These are phyloP conservation scores for Amiota minor DNA, from an alignment of 2,888 invertebrate species.

Conservation along the genomic window DNA sequence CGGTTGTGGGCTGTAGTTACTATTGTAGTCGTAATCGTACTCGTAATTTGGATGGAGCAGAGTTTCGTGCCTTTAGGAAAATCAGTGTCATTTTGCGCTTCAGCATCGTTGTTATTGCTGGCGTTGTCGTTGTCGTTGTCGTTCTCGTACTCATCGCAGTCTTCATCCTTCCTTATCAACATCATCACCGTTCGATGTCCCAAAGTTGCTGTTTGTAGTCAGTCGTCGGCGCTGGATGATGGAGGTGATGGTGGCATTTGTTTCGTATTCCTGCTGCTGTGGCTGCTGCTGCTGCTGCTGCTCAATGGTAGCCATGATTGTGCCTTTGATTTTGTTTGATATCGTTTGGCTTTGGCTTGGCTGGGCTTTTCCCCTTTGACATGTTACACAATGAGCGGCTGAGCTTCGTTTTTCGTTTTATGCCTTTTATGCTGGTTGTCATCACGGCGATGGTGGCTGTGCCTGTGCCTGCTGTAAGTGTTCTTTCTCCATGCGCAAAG, in stretches of 20 bases:
- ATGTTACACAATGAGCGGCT: background rate
- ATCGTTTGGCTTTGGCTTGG: conserved; percentile 26
- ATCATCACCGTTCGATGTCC: too few species aligned
- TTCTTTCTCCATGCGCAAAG: background rate
- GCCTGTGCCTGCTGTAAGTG: background rate
- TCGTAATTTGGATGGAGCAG: background rate
- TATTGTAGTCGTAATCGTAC: background rate
- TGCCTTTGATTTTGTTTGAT: conserved; percentile 25
- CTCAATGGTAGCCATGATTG: background rate
- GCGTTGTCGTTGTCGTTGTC: conserved; percentile 5
- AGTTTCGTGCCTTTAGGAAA: background rate
- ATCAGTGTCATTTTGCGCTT: conserved; percentile 12
- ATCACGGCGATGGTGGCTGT: background rate
- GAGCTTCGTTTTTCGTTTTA: background rate
- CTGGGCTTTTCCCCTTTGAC: conserved; percentile 5
- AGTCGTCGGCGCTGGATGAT: background rate
- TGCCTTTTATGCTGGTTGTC: background rate
- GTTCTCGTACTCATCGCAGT: conserved; percentile 32
- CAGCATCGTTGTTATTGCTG: background rate
- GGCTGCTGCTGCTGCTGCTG: conserved; percentile 19
- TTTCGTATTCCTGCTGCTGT: conserved; percentile 3
- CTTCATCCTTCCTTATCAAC: background rate
- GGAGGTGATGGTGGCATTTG: background rate
- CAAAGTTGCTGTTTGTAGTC: background rate
- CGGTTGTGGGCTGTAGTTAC: background rate